Evolutionary conservation across 1,140 invertebrate species (phyloP), one percentile per base, ranked within the genome.

Genomic region (Drosophila erecta): DNA sequence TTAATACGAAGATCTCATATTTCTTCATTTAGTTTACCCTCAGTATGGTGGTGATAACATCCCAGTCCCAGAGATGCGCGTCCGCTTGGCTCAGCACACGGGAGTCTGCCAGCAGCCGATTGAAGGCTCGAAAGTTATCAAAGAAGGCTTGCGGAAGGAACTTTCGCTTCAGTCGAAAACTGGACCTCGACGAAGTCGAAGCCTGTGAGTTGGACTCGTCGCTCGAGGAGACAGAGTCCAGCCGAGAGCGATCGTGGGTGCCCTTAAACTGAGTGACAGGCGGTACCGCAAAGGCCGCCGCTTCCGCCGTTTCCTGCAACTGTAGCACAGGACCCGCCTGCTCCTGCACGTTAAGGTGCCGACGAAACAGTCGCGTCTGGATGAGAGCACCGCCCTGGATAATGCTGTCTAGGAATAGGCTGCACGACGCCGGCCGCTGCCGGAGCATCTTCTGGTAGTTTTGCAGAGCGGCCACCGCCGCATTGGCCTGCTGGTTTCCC

Each of bases 371-470:
- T 11, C 86, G 85, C 1, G 92, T 90, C 35, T 92, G 90, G 50
- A 91, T 87, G 10, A 92, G 64, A 15, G 79, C 91, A 24, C 92
- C 92, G 27, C 85, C 84, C 81, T 94, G 94, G n/a, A 96, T 92
- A 44, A 98, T 94, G 80, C 96, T 96, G 91, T 98, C 96, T 44
- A 98, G 93, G 92, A 97, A 97, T 3, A 98, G 92, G 90, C 96
- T 97, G 76, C 95, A 95, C 8, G 96, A 96, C 0, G 95, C 94
- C 0, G 96, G 96, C 64, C 96, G 94, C 55, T 95, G 94, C 60
- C 96, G 95, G 90, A 97, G 95, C 93, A 97, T 94, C 14, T 94
- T 93, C 90, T 98, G 96, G 56, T 98, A 94, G 27, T 95, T 94
- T 50, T 95, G 94, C 49, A 99, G 92, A 10, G 96, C 96, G 0